Percentiles rank a stretch among this genome's conserved stretches.
phyloP scores from a whole-genome alignment of 2,888 invertebrate species.

The Ectemnius cavifrons region DNA sequence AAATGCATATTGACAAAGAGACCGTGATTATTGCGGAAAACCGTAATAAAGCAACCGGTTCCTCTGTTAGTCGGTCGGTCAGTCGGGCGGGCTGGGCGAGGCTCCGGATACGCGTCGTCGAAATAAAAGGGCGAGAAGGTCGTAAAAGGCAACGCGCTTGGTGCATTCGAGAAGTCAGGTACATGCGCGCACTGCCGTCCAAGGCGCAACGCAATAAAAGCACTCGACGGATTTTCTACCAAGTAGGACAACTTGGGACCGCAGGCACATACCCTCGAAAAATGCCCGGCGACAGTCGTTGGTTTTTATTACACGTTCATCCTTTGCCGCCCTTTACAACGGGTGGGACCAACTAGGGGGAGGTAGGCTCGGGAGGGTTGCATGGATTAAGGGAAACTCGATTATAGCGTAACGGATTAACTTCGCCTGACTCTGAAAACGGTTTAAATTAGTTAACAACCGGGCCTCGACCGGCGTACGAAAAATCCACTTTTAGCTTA shows the following conservation, averaged over 20 bases:
- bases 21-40: conserved; percentile 64
- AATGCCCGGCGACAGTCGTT: conserved; percentile 12
- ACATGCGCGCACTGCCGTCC: conserved; percentile 4
- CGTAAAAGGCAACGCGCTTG: conserved; percentile 24
- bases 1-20: conserved; percentile 37
- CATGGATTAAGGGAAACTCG: conserved; percentile 56
- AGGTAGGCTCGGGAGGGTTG: background rate
- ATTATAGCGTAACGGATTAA: conserved; percentile 69
- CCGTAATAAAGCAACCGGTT: conserved; percentile 66
- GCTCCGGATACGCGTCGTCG: conserved; percentile 1
- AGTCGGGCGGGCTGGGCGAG: background rate
- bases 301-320: conserved; percentile 31
- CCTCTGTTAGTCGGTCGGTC: background rate
- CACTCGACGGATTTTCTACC: conserved; percentile 11
- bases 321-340: conserved; percentile 25
- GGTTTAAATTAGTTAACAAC: conserved; percentile 63
- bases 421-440: conserved; percentile 64
- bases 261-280: background rate
- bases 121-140: conserved; percentile 12
- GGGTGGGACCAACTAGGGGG: background rate
- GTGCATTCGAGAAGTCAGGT: conserved; percentile 19
- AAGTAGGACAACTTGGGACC: background rate
- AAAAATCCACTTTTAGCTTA: conserved; percentile 18
- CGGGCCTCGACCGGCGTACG: background rate
- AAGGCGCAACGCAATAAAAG: conserved; percentile 24